A percentile compares a stretch with the other conserved stretches of the same genome.
These are phyloP conservation scores for Sylvia borin DNA, from an alignment of 2,797 vertebrate genomes.

Conservation along the genomic window DNA sequence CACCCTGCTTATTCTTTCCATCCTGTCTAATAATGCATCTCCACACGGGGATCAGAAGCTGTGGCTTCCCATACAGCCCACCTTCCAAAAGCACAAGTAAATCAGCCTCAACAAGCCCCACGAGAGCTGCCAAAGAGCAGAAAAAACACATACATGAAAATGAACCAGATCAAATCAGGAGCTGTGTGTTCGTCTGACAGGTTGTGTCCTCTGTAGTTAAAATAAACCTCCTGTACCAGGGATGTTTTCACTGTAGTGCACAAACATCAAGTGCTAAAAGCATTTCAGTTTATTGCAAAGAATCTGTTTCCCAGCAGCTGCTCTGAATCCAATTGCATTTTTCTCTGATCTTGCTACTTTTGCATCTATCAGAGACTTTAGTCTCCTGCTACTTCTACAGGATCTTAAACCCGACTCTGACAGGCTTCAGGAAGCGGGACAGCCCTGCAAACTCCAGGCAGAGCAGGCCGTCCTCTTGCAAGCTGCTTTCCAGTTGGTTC, in stretches of 20 bases:
- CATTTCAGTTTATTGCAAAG: slow-evolving; percentile 1
- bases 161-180: background rate
- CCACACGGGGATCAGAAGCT: background rate
- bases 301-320: slow-evolving; percentile 39
- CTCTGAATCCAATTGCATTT: background rate
- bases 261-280: slow-evolving; percentile 21
- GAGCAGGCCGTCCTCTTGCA: background rate
- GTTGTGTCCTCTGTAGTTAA: slow-evolving; percentile 43
- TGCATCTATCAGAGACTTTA: slow-evolving; percentile 27
- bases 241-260: slow-evolving; percentile 2
- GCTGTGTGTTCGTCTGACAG: slow-evolving; percentile 17
- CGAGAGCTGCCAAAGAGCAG: background rate
- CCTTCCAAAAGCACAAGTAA: background rate
- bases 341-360: slow-evolving; percentile 50
- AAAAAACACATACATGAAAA: background rate
- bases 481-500: background rate
- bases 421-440: background rate
- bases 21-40: background rate
- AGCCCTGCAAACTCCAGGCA: background rate
- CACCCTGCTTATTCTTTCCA: background rate
- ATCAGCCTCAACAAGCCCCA: background rate
- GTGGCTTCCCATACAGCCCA: background rate
- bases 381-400: slow-evolving; percentile 24
- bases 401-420: background rate
- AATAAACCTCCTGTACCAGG: slow-evolving; percentile 11